Conservation (phyloP, 2,888 invertebrate genomes). For the Cosmorhoe ocellata region DNA sequence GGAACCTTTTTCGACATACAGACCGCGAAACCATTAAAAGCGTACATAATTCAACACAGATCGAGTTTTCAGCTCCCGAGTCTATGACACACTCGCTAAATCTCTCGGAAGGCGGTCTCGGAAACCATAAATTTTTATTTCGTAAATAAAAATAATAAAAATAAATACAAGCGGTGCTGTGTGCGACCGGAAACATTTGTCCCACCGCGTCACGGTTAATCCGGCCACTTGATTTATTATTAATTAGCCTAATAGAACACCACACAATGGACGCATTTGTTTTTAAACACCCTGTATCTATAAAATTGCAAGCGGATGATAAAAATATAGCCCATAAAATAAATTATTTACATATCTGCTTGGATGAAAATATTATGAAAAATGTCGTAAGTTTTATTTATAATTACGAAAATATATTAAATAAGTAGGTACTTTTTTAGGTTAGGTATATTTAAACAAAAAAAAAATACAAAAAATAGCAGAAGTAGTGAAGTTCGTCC, state of each 20-base stretch:
- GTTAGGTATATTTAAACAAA: too few species aligned
- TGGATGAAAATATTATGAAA: too few species aligned
- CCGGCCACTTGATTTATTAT: slow-evolving; percentile 77
- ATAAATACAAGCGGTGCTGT: slow-evolving; percentile 69
- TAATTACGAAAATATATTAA: too few species aligned
- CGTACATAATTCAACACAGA: slow-evolving; percentile 74
- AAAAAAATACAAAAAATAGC: too few species aligned
- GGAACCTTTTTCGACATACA: slow-evolving; percentile 56
- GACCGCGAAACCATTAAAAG: slow-evolving; percentile 69
- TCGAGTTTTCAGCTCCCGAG: slow-evolving; percentile 69
- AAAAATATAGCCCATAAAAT: neutral
- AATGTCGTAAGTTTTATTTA: too few species aligned
- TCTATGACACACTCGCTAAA: slow-evolving; percentile 79
- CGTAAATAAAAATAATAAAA: slow-evolving; percentile 79
- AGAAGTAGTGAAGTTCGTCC: too few species aligned
- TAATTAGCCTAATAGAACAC: slow-evolving; percentile 72
- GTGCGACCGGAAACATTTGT: slow-evolving; percentile 78
- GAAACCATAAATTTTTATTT: slow-evolving; percentile 76
- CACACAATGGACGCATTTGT: slow-evolving; percentile 43
- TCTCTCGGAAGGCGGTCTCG: slow-evolving; percentile 78
- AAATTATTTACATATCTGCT: too few species aligned
- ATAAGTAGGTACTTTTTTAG: too few species aligned
- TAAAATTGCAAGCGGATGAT: slow-evolving; percentile 17
- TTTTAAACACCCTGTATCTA: slow-evolving; percentile 42
- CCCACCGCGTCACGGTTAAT: slow-evolving; percentile 73